A percentile compares a stretch with the other conserved stretches of the same genome.
phyloP scores from a whole-genome alignment of 1,140 invertebrate genomes.

The Platyura marginata region DNA sequence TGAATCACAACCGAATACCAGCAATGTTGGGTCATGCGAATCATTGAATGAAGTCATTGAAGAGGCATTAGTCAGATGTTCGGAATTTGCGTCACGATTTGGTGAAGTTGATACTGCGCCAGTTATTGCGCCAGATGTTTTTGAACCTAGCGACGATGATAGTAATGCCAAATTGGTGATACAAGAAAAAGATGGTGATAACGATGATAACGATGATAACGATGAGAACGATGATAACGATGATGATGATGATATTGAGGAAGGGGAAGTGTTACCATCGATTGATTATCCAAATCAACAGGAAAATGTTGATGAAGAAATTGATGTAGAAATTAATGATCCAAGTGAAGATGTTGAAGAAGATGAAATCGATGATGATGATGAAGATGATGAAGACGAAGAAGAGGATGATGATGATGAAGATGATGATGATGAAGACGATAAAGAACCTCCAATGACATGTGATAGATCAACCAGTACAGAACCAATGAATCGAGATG shows the following conservation, averaged over 20 bases:
- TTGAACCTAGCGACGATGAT: too few relatives aligned
- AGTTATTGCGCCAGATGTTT: too few relatives aligned
- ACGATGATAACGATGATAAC: neutral
- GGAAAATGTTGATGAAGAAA: neutral
- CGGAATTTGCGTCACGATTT: too few relatives aligned
- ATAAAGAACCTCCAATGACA: neutral
- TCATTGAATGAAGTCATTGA: too few relatives aligned
- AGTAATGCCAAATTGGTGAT: too few relatives aligned
- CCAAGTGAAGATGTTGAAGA: neutral
- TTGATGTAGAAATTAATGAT: neutral
- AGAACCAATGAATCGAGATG: neutral
- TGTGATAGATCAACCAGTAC: too few relatives aligned
- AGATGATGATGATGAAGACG: constrained; percentile 3
- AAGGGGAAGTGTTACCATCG: neutral
- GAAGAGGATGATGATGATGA: constrained; percentile 2
- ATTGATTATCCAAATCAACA: neutral
- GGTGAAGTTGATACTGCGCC: too few relatives aligned
- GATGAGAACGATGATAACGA: neutral
- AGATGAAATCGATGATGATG: neutral
- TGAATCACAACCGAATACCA: too few relatives aligned
- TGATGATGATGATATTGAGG: constrained; percentile 2
- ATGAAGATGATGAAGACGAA: constrained; percentile 2
- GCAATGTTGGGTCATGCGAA: too few relatives aligned
- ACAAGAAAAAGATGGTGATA: neutral
- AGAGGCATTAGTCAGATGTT: too few relatives aligned